phyloP scores from a whole-genome alignment of 1,140 invertebrate genomes.

The Drosophila sucinea region DNA sequence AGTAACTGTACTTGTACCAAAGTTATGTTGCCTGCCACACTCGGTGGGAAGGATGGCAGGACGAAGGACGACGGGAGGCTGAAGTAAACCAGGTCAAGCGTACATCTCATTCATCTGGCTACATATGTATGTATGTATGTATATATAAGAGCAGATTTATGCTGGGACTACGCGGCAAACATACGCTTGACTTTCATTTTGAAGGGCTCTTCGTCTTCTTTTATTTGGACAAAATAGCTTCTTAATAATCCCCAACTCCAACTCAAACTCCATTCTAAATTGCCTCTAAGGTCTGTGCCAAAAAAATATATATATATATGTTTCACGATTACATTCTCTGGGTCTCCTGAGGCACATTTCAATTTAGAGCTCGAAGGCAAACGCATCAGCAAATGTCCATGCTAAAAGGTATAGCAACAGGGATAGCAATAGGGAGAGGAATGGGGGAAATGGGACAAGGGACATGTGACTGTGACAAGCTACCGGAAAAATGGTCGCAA shows the following conservation, averaged over 20 bases:
- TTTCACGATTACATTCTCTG: constrained; percentile 23
- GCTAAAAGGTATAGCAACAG: not conserved
- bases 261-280: constrained; percentile 21
- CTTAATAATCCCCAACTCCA: constrained; percentile 6
- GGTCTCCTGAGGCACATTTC: constrained; percentile 67
- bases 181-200: constrained; percentile 12
- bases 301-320: not conserved
- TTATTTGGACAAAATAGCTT: constrained; percentile 19
- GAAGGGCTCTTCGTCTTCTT: constrained; percentile 1
- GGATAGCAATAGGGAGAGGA: constrained; percentile 15
- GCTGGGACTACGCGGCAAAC: constrained; percentile 13
- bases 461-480: constrained; percentile 55
- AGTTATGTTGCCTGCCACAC: constrained; percentile 61
- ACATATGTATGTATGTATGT: constrained; percentile 4
- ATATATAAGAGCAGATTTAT: constrained; percentile 31
- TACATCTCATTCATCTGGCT: constrained; percentile 33
- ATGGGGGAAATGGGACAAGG: constrained; percentile 4
- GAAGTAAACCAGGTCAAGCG: constrained; percentile 77
- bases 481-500: constrained; percentile 63
- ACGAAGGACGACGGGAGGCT: not conserved
- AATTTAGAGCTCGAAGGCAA: constrained; percentile 65
- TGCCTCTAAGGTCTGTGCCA: constrained; percentile 33
- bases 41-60: constrained; percentile 9
- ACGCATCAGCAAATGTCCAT: constrained; percentile 63
- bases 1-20: constrained; percentile 69